phyloP scores from a whole-genome alignment of 2,888 invertebrate species.

The Tachystola acroxantha region DNA sequence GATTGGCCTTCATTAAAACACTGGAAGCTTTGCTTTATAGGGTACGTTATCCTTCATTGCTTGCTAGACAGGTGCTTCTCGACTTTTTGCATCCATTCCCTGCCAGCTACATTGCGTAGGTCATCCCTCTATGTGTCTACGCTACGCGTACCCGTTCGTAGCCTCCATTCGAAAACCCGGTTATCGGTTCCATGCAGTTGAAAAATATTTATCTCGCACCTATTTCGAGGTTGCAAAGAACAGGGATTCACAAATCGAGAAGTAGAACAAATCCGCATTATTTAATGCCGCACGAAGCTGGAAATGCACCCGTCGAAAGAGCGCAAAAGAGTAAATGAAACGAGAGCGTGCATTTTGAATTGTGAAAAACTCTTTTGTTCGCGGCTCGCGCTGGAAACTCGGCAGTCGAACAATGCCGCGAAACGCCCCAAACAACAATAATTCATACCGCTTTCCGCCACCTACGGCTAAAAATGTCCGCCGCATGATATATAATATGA shows the following conservation, averaged over 20 bases:
- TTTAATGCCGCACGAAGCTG: conserved; percentile 69
- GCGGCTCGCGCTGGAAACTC: conserved; percentile 58
- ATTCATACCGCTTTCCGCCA: conserved; percentile 77
- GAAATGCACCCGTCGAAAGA: conserved; percentile 70
- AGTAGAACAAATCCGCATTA: conserved; percentile 65
- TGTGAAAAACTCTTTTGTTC: conserved; percentile 75
- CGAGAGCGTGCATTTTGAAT: conserved; percentile 74
- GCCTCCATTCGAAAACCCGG: no score
- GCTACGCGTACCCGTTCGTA: no score
- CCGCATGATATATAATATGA: conserved; percentile 72
- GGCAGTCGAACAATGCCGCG: conserved; percentile 65
- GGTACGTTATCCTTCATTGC: no score
- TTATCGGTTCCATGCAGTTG: no score
- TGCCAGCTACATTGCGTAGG: no score
- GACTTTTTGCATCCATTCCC: no score
- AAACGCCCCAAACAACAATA: conserved; percentile 75
- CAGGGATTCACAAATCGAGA: conserved; percentile 40
- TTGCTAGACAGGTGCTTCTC: no score
- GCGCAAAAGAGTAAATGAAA: conserved; percentile 76
- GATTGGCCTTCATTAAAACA: no score
- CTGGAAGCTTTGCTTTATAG: no score
- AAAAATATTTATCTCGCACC: no score
- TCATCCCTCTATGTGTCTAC: no score
- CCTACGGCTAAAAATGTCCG: conserved; percentile 78
- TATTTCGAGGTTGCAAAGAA: neutral